These are phyloP conservation scores for Nomada hirtipes DNA, from an alignment of 2,888 invertebrate species.

Conservation along the genomic window DNA sequence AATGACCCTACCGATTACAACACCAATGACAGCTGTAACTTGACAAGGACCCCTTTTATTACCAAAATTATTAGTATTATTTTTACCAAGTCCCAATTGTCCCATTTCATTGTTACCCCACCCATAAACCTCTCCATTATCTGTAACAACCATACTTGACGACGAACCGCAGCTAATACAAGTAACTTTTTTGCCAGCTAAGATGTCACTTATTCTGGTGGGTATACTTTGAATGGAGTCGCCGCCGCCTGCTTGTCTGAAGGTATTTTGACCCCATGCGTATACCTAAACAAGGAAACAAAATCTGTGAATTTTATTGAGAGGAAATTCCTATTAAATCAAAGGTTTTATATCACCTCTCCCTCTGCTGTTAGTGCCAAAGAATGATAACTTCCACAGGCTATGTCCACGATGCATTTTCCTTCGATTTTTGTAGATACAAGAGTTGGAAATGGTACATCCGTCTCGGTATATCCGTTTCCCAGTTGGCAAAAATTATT, in stretches of 20 bases:
- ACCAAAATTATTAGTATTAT: slow-evolving; percentile 76
- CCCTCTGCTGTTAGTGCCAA: slow-evolving; percentile 86
- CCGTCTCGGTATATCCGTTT: slow-evolving; percentile 82
- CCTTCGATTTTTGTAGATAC: slow-evolving; percentile 79
- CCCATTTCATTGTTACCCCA: slow-evolving; percentile 88
- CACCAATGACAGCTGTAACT: slow-evolving; percentile 83
- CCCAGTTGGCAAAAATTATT: slow-evolving; percentile 84
- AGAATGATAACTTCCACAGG: slow-evolving; percentile 87
- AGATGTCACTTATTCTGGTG: slow-evolving; percentile 84
- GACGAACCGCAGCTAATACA: slow-evolving; percentile 87
- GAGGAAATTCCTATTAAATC: not conserved
- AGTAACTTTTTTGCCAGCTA: slow-evolving; percentile 84
- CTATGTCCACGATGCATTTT: slow-evolving; percentile 84
- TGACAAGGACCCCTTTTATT: slow-evolving; percentile 86
- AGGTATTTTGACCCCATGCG: slow-evolving; percentile 88
- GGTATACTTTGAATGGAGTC: slow-evolving; percentile 71
- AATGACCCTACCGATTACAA: slow-evolving; percentile 79
- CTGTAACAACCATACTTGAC: slow-evolving; percentile 86
- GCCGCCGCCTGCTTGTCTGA: slow-evolving; percentile 87
- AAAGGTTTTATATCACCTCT: slow-evolving; percentile 83
- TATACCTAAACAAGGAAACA: slow-evolving; percentile 84
- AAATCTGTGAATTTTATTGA: not conserved
- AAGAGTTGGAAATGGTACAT: slow-evolving; percentile 83
- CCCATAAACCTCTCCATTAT: slow-evolving; percentile 86
- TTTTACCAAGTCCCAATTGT: slow-evolving; percentile 86